These are phyloP conservation scores for Machaerirhynchus nigripectus DNA, from an alignment of 2,113 vertebrate species.

Conservation along the genomic window DNA sequence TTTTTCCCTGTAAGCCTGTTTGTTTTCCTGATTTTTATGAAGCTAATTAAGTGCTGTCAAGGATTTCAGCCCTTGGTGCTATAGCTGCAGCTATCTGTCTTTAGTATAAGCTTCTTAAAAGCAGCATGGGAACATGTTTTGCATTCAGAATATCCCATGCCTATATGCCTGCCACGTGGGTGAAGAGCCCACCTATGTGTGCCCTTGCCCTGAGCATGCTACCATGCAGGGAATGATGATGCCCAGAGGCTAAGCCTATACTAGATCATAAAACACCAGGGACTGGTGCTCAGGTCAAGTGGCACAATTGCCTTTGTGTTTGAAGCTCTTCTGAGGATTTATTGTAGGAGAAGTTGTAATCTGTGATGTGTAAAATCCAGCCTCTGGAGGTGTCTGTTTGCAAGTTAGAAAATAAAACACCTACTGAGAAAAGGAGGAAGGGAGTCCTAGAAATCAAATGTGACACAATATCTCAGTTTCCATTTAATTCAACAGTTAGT, in stretches of 20 bases:
- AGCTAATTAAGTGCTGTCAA: neutral
- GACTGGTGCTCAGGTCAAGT: neutral
- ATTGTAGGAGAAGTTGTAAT: neutral
- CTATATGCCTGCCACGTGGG: accelerated
- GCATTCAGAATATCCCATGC: neutral
- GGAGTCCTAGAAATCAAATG: neutral
- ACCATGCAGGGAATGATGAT: neutral
- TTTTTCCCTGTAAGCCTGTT: neutral
- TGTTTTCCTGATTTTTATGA: neutral
- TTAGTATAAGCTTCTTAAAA: neutral
- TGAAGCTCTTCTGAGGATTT: neutral
- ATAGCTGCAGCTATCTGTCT: neutral
- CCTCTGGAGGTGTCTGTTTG: neutral
- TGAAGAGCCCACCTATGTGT: neutral
- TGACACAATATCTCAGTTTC: neutral
- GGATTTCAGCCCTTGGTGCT: neutral
- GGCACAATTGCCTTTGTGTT: neutral
- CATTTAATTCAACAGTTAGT: neutral
- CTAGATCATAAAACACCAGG: neutral
- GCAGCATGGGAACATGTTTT: neutral
- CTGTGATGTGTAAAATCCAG: neutral
- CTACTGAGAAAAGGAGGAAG: neutral
- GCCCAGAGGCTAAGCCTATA: neutral
- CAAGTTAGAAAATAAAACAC: neutral
- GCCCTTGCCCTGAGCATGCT: neutral